Percentiles rank a stretch among this genome's conserved stretches.
Evolutionary conservation across 2,797 vertebrate species (phyloP).

Genomic region (Typhlichthys subterraneus): DNA sequence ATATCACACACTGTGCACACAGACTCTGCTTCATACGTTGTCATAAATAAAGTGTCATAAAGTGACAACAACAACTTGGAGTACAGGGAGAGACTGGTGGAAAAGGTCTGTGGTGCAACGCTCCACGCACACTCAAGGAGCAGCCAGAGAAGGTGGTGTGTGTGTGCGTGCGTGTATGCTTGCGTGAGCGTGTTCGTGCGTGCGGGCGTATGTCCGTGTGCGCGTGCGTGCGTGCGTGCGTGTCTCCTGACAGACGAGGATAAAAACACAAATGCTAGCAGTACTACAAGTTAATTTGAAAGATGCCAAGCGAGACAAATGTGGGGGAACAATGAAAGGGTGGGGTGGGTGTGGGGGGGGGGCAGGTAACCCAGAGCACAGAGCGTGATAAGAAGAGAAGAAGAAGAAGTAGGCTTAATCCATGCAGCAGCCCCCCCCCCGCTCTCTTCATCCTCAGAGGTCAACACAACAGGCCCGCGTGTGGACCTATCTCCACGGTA

Average conservation of each 20-base stretch:
- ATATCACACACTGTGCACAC: no score
- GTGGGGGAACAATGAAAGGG: not conserved
- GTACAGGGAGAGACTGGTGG: no score
- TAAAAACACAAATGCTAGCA: not conserved
- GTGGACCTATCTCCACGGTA: conserved; percentile 58
- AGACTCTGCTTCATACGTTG: no score
- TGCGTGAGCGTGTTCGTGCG: not conserved
- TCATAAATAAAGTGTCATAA: no score
- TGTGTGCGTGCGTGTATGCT: not conserved
- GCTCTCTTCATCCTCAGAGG: conserved; percentile 42
- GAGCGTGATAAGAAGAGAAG: no score
- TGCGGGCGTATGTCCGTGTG: not conserved
- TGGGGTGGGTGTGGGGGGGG: not conserved
- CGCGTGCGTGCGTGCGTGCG: not conserved
- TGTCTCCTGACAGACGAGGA: not conserved
- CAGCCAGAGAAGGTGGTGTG: no score
- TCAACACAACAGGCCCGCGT: conserved; percentile 46
- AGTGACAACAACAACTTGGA: no score
- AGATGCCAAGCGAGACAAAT: conserved; percentile 6
- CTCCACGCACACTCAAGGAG: no score
- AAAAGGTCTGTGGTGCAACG: no score
- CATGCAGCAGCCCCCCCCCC: not conserved
- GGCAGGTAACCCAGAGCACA: conserved; percentile 1
- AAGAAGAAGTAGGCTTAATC: no score
- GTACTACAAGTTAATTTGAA: conserved; percentile 6